These are phyloP conservation scores for Callyntrura guangdongensis DNA, from an alignment of 2,888 invertebrate species.

Conservation along the genomic window DNA sequence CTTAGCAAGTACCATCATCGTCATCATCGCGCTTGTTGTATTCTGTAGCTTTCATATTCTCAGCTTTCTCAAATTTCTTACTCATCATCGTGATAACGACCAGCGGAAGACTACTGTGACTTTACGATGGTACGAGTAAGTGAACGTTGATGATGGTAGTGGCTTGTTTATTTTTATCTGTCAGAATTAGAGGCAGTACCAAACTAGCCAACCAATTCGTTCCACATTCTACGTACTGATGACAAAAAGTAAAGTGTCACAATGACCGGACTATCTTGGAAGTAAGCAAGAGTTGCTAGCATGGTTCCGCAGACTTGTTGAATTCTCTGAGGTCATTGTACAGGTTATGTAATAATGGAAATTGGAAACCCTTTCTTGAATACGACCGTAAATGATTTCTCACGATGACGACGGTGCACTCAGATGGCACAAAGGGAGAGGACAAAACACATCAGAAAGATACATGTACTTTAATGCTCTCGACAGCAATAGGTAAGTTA, in stretches of 20 bases:
- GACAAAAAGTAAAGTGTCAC: background rate
- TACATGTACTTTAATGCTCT: background rate
- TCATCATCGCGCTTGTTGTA: background rate
- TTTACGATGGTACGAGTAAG: background rate
- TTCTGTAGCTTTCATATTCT: constrained; percentile 51
- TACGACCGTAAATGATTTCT: background rate
- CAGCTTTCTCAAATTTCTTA: constrained; percentile 56
- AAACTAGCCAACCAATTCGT: background rate
- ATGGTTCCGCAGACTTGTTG: background rate
- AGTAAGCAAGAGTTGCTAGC: background rate
- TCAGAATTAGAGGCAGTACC: background rate
- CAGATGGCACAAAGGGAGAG: constrained; percentile 38
- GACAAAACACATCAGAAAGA: background rate
- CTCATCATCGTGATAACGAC: background rate
- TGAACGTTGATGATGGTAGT: constrained; percentile 1
- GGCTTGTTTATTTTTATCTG: background rate
- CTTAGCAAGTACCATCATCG: background rate
- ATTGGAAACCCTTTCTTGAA: constrained; percentile 49
- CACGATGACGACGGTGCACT: constrained; percentile 1
- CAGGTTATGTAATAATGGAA: constrained; percentile 45
- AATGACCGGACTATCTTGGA: constrained; percentile 7
- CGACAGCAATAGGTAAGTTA: background rate
- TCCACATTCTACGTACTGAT: background rate
- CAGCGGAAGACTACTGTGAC: constrained; percentile 41
- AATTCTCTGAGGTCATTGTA: constrained; percentile 26